A percentile compares a stretch with the other conserved stretches of the same genome.
phyloP scores from a whole-genome alignment of 2,888 invertebrate species.

The Andrena camellia region DNA sequence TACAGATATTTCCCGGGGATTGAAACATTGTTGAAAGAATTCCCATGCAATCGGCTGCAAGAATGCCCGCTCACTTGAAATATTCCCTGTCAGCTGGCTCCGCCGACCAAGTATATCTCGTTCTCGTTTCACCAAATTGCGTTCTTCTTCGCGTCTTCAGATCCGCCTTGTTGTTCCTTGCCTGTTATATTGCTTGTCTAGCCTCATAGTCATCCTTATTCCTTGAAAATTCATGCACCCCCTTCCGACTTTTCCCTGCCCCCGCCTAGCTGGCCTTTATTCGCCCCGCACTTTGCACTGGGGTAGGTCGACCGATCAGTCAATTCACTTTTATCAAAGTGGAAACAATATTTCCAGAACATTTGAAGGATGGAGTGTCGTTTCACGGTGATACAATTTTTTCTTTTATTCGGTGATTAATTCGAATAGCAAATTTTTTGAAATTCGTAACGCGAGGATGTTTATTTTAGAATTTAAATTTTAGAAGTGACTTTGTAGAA shows the following conservation, averaged over 20 bases:
- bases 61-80: conserved; percentile 23
- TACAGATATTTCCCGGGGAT: conserved; percentile 12
- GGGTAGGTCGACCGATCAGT: conserved; percentile 4
- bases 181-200: conserved; percentile 53
- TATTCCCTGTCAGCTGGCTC: conserved; percentile 41
- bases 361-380: neutral
- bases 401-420: no score
- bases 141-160: conserved; percentile 38
- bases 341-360: neutral
- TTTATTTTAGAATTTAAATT: no score
- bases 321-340: neutral
- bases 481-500: no score
- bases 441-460: no score
- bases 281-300: neutral
- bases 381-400: no score
- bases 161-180: conserved; percentile 34
- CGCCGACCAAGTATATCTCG: conserved; percentile 25
- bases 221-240: conserved; percentile 15
- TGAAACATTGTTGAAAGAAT: conserved; percentile 45
- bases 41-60: conserved; percentile 23
- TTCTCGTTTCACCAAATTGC: conserved; percentile 49
- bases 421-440: no score
- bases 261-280: neutral
- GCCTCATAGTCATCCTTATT: conserved; percentile 34
- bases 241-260: neutral